Evolutionary conservation across 2,888 invertebrate genomes (phyloP), one percentile per base, ranked within the genome.

Genomic region (Euzetes globulus): DNA sequence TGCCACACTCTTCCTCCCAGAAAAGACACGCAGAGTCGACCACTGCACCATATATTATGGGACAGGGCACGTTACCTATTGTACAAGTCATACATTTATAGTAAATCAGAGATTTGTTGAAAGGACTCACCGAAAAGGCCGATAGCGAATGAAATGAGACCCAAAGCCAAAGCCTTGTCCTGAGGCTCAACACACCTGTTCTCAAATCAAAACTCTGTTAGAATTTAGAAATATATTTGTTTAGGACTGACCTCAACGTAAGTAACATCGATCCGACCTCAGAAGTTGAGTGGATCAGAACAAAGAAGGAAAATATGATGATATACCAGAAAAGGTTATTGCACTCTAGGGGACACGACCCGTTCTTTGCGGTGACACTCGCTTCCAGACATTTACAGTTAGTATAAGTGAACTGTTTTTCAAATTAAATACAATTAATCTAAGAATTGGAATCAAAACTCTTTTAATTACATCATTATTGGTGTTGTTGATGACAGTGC

Each of bases 101-200:
- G n/a, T n/a, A n/a, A n/a, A n/a, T n/a, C n/a, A n/a, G n/a, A n/a
- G n/a, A 50, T 50, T n/a, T 3, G 17, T 11, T 11, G 41, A 2
- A n/a, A 58, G 72, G 72, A 81, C 83, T 83, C 80, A 85, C 87
- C 94, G 84, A 94, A 93, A 79, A 94, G 86, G 75, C 94, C 94
- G 78, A 94, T 93, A 75, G 94, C 93, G 84, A 93, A 93, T 83
- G 93, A 92, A 82, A 94, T 93, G 81, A 94, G 88, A 37, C 94
- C 94, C 84, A 94, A 87, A 76, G 94, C 94, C 93, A 94, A 93
- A 73, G 94, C 92, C 83, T 94, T 94, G 82, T 94, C 94, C 85
- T 89, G 87, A 50, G 92, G 92, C 83, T 93, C 91, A 17, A 94
- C 94, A 82, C 94, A 94, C 72, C 94, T 88, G 22, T 52, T 45